Evolutionary conservation across 2,888 invertebrate genomes (phyloP), one percentile per base, ranked within the genome.

Genomic region (Leptogaster cylindrica): DNA sequence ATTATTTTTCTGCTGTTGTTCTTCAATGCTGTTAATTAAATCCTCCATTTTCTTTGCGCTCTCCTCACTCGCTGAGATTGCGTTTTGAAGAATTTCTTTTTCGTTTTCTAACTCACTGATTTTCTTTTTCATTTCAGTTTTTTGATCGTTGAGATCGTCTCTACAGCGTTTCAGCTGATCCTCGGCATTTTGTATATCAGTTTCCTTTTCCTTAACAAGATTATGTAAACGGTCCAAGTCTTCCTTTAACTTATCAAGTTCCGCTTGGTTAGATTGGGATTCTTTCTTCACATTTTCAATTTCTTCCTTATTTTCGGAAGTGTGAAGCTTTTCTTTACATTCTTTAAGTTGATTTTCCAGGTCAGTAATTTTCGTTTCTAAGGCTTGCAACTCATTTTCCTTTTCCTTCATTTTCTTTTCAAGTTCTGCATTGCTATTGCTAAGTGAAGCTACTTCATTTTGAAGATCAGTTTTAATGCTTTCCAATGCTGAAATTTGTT

Each of bases 11-110:
- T 70, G 69, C 52, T 69, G 70, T 69, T 73, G 74, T 71, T 73
- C 73, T 72, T 73, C 76, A 69, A 74, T 74, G 70, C 73, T 71
- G n/a, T n/a, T n/a, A n/a, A n/a, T n/a, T n/a, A n/a, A n/a, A n/a
- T 68, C 71, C 66, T 71, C 70, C 61, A 72, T 18, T 65, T 33
- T 20, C 7, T 10, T 23, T 31, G 33, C n/a, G n/a, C 48, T 4
- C 3, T 14, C 10, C 3, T 20, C 20, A 23, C 12, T 25, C n/a
- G 10, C 46, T 2, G 23, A 52, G 3, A 67, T 6, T 28, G 52
- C 10, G 8, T 55, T 52, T 39, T 52, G 33, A 8, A 64, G 10
- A 8, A 27, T 7, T 10, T 55, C 58, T 23, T 64, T 64, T 28
- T 48, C 41, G 10, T 55, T 20, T 50, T 48, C 28, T 1, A 66